Conservation (phyloP, 2,888 invertebrate species). For the Synanthedon andrenaeformis region DNA sequence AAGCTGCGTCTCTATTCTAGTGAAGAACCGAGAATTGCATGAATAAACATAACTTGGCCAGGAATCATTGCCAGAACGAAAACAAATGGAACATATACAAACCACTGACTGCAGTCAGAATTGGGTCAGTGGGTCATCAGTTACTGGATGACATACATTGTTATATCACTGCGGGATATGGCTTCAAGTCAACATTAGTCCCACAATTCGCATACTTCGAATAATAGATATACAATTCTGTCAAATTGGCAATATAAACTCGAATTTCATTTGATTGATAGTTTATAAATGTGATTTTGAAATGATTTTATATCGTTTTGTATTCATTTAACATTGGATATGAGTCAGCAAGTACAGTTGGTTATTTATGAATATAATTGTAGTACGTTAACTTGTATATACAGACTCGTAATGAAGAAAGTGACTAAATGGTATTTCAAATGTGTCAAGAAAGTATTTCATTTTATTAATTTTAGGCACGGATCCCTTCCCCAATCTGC, state of each 20-base stretch:
- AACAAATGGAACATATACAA: constrained; percentile 54
- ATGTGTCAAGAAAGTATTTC: constrained; percentile 6
- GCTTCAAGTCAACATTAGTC: constrained; percentile 38
- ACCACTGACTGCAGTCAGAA: constrained; percentile 54
- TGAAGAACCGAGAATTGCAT: constrained; percentile 11
- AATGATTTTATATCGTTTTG: no score
- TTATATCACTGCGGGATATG: constrained; percentile 54
- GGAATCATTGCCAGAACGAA: constrained; percentile 55
- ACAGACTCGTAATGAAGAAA: constrained; percentile 5
- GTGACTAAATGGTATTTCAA: constrained; percentile 7
- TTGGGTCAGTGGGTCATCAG: constrained; percentile 59
- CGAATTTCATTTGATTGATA: no score
- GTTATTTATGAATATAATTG: no score
- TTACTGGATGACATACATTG: constrained; percentile 56
- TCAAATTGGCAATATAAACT: no score
- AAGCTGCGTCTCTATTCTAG: not conserved
- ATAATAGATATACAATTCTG: not conserved
- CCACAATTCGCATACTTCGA: constrained; percentile 21
- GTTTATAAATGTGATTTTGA: not conserved
- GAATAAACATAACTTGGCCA: constrained; percentile 44
- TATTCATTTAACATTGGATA: no score
- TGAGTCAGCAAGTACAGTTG: not conserved
- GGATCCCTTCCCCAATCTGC: constrained; percentile 20
- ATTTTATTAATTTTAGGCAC: constrained; percentile 35
- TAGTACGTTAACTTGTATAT: no score